phyloP scores from a whole-genome alignment of 2,888 invertebrate species.

The Charanyca ferruginea region DNA sequence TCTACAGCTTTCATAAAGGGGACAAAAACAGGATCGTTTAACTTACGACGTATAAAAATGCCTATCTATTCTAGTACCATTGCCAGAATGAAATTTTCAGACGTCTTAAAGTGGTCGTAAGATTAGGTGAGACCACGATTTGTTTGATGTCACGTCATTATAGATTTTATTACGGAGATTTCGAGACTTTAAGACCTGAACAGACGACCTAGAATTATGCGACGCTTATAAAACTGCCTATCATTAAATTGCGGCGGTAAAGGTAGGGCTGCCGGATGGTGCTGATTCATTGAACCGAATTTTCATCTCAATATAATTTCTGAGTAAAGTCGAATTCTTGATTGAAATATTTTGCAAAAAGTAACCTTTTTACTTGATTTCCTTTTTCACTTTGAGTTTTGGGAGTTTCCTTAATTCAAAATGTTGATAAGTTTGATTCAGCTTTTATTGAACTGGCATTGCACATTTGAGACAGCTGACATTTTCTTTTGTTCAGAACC shows the following conservation, averaged over 20 bases:
- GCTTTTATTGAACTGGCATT: constrained; percentile 8
- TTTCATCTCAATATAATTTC: constrained; percentile 20
- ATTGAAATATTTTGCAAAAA: constrained; percentile 30
- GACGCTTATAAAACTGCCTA: constrained; percentile 61
- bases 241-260: constrained; percentile 59
- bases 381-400: constrained; percentile 8
- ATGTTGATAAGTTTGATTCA: constrained; percentile 1
- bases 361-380: constrained; percentile 1
- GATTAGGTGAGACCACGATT: constrained; percentile 70
- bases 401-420: constrained; percentile 11
- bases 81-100: constrained; percentile 58
- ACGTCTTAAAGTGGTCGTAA: constrained; percentile 66
- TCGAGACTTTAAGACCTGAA: constrained; percentile 58
- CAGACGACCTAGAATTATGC: constrained; percentile 66
- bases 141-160: constrained; percentile 72
- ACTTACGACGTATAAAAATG: constrained; percentile 54
- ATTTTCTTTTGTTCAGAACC: not conserved
- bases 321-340: constrained; percentile 1
- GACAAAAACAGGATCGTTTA: constrained; percentile 46
- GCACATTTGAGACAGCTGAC: constrained; percentile 2
- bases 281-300: constrained; percentile 28
- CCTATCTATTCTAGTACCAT: constrained; percentile 54
- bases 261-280: constrained; percentile 49
- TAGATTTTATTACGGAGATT: constrained; percentile 70
- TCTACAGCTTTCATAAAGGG: constrained; percentile 34